phyloP scores from a whole-genome alignment of 2,113 vertebrate species.

The Labeo catla region DNA sequence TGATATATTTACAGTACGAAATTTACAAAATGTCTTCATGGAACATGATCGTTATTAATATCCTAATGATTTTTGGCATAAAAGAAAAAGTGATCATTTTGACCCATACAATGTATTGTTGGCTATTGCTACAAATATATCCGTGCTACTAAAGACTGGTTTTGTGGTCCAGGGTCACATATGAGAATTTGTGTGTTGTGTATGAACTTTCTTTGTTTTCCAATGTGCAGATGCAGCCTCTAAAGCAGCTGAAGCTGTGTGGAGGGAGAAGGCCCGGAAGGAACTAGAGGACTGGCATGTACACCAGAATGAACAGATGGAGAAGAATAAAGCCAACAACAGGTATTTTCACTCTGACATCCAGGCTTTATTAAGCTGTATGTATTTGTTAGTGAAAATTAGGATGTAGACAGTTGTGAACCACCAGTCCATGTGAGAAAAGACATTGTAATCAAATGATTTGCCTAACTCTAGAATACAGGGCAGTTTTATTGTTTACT shows the following conservation, averaged over 20 bases:
- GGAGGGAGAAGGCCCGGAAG: conserved; percentile 94
- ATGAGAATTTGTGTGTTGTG: neutral
- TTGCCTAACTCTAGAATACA: neutral
- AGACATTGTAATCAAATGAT: neutral
- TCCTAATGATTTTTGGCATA: no score
- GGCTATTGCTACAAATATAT: no score
- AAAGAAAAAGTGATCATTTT: no score
- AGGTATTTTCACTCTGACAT: conserved; percentile 74
- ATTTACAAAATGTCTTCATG: no score
- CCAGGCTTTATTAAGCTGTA: neutral
- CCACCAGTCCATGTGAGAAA: neutral
- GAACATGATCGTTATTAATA: no score
- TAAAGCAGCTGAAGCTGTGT: conserved; percentile 89
- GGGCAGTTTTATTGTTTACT: neutral
- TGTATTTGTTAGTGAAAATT: neutral
- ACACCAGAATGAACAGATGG: conserved; percentile 94
- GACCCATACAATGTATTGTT: no score
- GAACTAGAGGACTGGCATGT: conserved; percentile 97
- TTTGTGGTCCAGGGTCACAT: no score
- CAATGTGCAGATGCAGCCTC: conserved; percentile 82
- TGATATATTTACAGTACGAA: no score
- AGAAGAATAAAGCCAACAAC: conserved; percentile 97
- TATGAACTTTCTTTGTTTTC: conserved; percentile 47
- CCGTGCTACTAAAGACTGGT: no score
- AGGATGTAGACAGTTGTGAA: neutral